Percentiles rank a stretch among this genome's conserved stretches.
These are phyloP conservation scores for Protonibea diacanthus DNA, from an alignment of 2,797 vertebrate genomes.

Conservation along the genomic window DNA sequence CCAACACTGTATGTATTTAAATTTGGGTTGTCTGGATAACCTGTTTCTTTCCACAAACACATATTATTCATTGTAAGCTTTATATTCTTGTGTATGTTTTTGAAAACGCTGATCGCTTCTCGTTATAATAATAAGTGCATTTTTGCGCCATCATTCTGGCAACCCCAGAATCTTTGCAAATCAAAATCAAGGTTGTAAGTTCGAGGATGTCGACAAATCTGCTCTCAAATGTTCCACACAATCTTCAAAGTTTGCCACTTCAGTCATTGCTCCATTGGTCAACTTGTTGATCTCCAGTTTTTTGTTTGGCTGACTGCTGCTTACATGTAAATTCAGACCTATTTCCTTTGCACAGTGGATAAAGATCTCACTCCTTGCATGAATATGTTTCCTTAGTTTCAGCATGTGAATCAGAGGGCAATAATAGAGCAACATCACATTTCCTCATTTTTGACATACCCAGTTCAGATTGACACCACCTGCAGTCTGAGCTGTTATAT, in stretches of 20 bases:
- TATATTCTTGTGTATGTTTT: accelerated
- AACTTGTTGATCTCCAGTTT: conserved; percentile 31
- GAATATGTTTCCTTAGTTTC: neutral
- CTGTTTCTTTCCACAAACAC: neutral
- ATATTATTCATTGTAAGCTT: neutral
- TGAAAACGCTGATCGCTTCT: too few relatives aligned
- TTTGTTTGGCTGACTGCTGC: neutral
- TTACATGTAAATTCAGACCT: conserved; percentile 33
- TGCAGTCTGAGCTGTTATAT: neutral
- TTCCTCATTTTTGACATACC: neutral
- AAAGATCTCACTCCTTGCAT: neutral
- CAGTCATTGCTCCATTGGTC: conserved; percentile 48
- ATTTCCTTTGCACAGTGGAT: conserved; percentile 45
- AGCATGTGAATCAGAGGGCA: neutral
- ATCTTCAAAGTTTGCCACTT: conserved; percentile 48
- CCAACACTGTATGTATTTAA: neutral
- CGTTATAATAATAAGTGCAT: too few relatives aligned
- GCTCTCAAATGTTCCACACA: conserved; percentile 58
- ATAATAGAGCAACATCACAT: neutral
- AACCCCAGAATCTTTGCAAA: conserved; percentile 23
- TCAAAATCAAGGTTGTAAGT: conserved; percentile 48
- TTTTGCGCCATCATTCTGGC: too few relatives aligned
- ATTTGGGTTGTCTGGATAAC: neutral
- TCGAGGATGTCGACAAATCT: conserved; percentile 39
- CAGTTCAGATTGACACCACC: neutral